phyloP scores from a whole-genome alignment of 2,888 invertebrate genomes.

The Andrena trimmerana region DNA sequence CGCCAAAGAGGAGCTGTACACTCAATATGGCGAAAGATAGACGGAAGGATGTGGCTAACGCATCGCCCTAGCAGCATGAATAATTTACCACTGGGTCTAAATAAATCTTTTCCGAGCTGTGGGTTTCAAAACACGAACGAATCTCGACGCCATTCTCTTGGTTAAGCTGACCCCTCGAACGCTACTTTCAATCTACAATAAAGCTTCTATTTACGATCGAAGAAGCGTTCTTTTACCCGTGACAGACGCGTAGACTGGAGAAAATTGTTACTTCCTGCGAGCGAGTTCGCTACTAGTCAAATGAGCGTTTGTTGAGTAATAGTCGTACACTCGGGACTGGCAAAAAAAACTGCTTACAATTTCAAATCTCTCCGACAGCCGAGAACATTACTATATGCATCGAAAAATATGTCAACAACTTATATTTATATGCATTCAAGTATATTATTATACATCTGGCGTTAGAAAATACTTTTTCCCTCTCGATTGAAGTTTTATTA shows the following conservation, averaged over 20 bases:
- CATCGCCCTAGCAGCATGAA: constrained; percentile 71
- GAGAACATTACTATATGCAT: not conserved
- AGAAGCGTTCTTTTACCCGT: not conserved
- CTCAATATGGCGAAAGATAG: constrained; percentile 17
- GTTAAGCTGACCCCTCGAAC: constrained; percentile 62
- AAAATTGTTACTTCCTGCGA: not conserved
- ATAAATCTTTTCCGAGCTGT: constrained; percentile 73
- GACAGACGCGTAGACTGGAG: constrained; percentile 1
- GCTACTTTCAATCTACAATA: constrained; percentile 40
- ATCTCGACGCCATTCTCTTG: constrained; percentile 67
- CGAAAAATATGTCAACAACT: not conserved
- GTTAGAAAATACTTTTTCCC: not conserved
- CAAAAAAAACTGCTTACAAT: constrained; percentile 10
- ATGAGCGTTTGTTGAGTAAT: constrained; percentile 8
- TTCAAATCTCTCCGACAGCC: not conserved
- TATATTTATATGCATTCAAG: not conserved
- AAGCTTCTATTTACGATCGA: not conserved
- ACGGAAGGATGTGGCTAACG: constrained; percentile 61
- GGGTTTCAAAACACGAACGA: constrained; percentile 37
- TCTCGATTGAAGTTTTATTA: not conserved
- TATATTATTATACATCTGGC: not conserved
- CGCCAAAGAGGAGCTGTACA: not conserved
- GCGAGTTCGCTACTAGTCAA: not conserved
- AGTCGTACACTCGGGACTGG: not conserved
- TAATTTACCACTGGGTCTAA: constrained; percentile 78